Base-by-base conservation (phyloP, 1,140 invertebrate species). In the Bradynema listronoti region DNA sequence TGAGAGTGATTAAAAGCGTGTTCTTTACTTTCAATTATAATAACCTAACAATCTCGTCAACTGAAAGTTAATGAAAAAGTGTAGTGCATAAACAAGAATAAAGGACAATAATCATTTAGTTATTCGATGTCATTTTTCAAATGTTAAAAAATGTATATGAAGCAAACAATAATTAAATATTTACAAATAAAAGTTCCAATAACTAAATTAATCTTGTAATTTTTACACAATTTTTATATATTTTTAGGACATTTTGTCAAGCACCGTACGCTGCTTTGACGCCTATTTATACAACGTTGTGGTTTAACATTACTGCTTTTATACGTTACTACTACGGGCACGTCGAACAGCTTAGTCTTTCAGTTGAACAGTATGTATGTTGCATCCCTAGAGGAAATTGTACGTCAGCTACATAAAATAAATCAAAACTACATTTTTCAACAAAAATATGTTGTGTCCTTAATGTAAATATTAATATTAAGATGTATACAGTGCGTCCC, bases 341-440 rank as follows among this genome's bases (percentile, higher is more conserved):
- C 22, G 33, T 62, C 22, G 63, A 65, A 42, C 63, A 65, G 33
- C 56, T 65, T 1, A 69, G 54, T 11, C 42, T 67, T 27, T 62
- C 65, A 6, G 30, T 49, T 6, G 32, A 60, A 24, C 63, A 65
- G 41, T 63, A 65, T 36, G 60, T 62, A 11, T 62, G 60, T 42
- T 65, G 63, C 42, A 60, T 65, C 49, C 63, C 63, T 24, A 68
- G 43, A 32, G 63, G 63, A 2, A 65, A 65, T 42, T 65, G 63
- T 45, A 65, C 63, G 36, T 46, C 54, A 22, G 11, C 54, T 22
- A 52, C 29, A 3, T 51, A 53, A 39, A n/a, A n/a, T n/a, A n/a
- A n/a, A n/a, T n/a, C n/a, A n/a, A n/a, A n/a, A n/a, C n/a, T n/a
- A n/a, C n/a, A n/a, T n/a, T n/a, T n/a, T n/a, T n/a, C n/a, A n/a